Evolutionary conservation across 1,140 invertebrate genomes (phyloP).

Genomic region (Drosophila rhopaloa): DNA sequence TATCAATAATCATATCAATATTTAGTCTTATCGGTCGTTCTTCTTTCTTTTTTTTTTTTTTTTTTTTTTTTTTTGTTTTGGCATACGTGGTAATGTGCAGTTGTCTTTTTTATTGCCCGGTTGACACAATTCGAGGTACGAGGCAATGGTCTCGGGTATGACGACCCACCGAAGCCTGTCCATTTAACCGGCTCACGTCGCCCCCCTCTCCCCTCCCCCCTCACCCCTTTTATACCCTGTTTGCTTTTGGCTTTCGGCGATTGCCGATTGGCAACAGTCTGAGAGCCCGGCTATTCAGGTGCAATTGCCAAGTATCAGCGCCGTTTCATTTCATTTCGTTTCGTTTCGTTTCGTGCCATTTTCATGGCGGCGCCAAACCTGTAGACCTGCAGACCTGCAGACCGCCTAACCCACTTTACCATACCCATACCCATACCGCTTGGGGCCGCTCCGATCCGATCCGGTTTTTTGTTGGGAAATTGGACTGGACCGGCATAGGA

Average conservation of each 20-base stretch:
- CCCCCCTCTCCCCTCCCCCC: neutral
- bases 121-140: slow-evolving; percentile 33
- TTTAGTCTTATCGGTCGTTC: neutral
- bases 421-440: slow-evolving; percentile 2
- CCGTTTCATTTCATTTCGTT: slow-evolving; percentile 45
- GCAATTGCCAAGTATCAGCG: slow-evolving; percentile 64
- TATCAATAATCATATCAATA: neutral
- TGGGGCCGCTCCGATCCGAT: slow-evolving; percentile 25
- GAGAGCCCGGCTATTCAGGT: slow-evolving; percentile 21
- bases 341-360: slow-evolving; percentile 43
- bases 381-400: slow-evolving; percentile 43
- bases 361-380: slow-evolving; percentile 36
- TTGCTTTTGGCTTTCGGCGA: slow-evolving; percentile 24
- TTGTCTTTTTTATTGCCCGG: slow-evolving; percentile 22
- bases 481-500: slow-evolving; percentile 50
- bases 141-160: slow-evolving; percentile 6
- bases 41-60: slow-evolving; percentile 1
- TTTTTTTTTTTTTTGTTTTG: neutral
- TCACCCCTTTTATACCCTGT: slow-evolving; percentile 3
- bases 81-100: too few relatives aligned
- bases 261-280: slow-evolving; percentile 59
- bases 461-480: slow-evolving; percentile 62
- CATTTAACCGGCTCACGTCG: slow-evolving; percentile 28
- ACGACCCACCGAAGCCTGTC: slow-evolving; percentile 39
- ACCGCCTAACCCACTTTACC: slow-evolving; percentile 74